Base-by-base conservation (phyloP, 2,113 vertebrate genomes). In the Tachycineta bicolor region DNA sequence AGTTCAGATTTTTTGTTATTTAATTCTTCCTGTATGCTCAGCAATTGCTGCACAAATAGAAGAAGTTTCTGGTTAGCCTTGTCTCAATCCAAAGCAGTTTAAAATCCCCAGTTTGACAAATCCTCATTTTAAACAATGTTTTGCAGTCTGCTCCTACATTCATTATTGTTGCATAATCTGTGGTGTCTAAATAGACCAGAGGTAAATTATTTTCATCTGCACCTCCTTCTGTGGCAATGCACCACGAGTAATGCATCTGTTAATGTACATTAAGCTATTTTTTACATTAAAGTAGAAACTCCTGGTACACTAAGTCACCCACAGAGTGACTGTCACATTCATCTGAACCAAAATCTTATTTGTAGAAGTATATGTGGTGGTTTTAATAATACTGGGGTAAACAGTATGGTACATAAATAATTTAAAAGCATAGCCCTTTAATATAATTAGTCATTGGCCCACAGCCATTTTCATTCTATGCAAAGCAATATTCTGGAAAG, bases 1-100 rank as follows among this genome's bases (percentile, higher is more conserved):
- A 99, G 88, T 95, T 99, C 99, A 0, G 98, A 98, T 69, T 99
- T 99, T 83, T 99, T 99, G 79, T 97, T 98, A 83, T 98, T 98
- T 96, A 99, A 96, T 97, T 99, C 98, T 83, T 99, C 99, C 94
- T 99, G 99, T 81, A 99, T 98, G 75, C 97, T 98, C 88, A 99
- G 95, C 84, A 99, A 94, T 98, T 99, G 99, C 99, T 99, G 97
- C 44, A 97, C 91, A 96, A 94, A 93, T 10, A 95, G 97, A 96
- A 89, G 43, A 83, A 47, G 59, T 70, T 96, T 89, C 84, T 69
- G n/a, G 41, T 97, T 70, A 97, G 46, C 25, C 46, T 46, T 0
- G 0, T 15, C 44, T 64, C 68, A 64, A 83, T 78, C 46, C 68
- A 67, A 91, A 85, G 52, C 3, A 0, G 60, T 59, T 94, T 87